A percentile compares a stretch with the other conserved stretches of the same genome.
Conservation (phyloP, 1,140 invertebrate genomes). For the Camponotus pennsylvanicus region DNA sequence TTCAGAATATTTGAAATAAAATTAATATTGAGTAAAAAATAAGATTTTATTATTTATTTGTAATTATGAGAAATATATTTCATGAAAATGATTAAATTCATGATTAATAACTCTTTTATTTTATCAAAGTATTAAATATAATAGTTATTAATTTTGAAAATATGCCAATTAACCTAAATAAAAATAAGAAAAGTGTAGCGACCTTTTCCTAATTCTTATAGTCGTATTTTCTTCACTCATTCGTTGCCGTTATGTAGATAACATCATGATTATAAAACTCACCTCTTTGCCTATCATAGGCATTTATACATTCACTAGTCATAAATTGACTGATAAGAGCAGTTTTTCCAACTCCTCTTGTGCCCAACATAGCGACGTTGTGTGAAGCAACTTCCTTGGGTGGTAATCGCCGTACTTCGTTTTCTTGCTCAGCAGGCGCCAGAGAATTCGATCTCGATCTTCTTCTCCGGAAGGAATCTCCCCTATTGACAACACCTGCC, state of each 20-base stretch:
- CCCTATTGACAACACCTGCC: slow-evolving; percentile 95
- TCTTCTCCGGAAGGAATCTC: slow-evolving; percentile 94
- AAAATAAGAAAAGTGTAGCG: neutral
- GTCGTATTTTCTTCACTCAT: neutral
- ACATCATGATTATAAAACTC: slow-evolving; percentile 70
- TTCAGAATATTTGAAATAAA: neutral
- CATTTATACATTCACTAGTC: slow-evolving; percentile 97
- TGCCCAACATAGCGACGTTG: slow-evolving; percentile 94
- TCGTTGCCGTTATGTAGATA: neutral
- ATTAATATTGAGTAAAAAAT: neutral
- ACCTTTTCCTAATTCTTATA: neutral
- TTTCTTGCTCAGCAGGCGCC: slow-evolving; percentile 79
- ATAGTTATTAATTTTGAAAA: neutral
- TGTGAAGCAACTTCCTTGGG: slow-evolving; percentile 88
- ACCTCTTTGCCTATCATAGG: slow-evolving; percentile 94
- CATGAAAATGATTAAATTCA: too few relatives aligned
- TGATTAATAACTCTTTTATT: neutral
- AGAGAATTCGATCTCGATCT: slow-evolving; percentile 92
- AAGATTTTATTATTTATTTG: neutral
- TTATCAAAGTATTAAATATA: neutral
- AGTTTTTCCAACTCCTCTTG: slow-evolving; percentile 95
- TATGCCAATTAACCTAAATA: neutral
- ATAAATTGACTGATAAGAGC: slow-evolving; percentile 96
- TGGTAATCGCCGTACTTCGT: slow-evolving; percentile 81
- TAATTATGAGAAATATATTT: neutral